Evolutionary conservation across 1,140 invertebrate genomes (phyloP), one percentile per base, ranked within the genome.

Genomic region (Drosophila nannoptera): DNA sequence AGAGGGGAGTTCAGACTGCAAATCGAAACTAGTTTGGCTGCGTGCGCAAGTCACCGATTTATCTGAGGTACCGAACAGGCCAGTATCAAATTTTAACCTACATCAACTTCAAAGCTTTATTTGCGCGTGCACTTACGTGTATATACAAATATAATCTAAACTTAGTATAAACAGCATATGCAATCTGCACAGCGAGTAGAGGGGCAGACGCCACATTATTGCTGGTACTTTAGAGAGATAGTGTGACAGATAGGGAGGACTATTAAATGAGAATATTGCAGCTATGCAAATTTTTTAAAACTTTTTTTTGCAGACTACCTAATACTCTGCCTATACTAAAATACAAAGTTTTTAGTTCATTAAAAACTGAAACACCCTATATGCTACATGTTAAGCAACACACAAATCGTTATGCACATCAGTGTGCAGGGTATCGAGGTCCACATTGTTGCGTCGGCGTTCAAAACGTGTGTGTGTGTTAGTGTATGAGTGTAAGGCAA

Each of bases 21-120:
- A n/a, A 38, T 52, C 33, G 53, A 82, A 82, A 82, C 78, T 84
- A 78, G 80, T 82, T 82, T 75, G 42, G 43, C 52, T 53, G 49
- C 66, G 59, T 69, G 52, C 48, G 40, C 59, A 68, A 67, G 58
- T 53, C 49, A 31, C 43, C 63, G 54, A 22, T 66, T 70, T 66
- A 74, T 74, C 56, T 70, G 46, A 70, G 49, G 50, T 42, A 55
- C 49, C 42, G 35, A 59, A 31, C n/a, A 45, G 50, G 62, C 61
- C 48, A 43, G 53, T 63, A 67, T 68, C 59, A 56, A 72, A 71
- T 75, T 72, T 53, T 67, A 72, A 72, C 62, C 73, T 71, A 71
- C 64, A 71, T 74, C 62, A 69, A 69, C 58, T 59, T 58, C 46
- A 60, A 62, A 62, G 58, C 68, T 59, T 70, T 73, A 66, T 55